A percentile compares a stretch with the other conserved stretches of the same genome.
These are phyloP conservation scores for Oreortyx pictus DNA, from an alignment of 2,797 vertebrate species.

Conservation along the genomic window DNA sequence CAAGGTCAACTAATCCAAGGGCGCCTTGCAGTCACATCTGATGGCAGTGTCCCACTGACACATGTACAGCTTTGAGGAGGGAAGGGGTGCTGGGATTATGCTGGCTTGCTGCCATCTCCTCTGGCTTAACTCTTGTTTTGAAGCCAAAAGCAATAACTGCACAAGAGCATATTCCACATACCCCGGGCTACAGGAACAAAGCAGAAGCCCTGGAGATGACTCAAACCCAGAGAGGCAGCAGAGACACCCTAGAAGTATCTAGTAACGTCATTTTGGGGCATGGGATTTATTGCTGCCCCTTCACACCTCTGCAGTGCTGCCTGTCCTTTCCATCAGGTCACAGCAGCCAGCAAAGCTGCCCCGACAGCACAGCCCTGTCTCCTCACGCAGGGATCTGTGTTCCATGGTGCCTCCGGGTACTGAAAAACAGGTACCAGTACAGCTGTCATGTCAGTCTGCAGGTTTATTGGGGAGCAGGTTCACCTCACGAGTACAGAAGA, in stretches of 20 bases:
- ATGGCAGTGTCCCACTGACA: neutral
- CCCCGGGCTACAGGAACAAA: neutral
- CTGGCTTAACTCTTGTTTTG: neutral
- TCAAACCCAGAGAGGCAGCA: neutral
- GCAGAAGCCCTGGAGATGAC: neutral
- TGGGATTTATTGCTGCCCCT: neutral
- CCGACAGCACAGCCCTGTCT: neutral
- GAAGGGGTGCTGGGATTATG: neutral
- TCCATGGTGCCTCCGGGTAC: neutral
- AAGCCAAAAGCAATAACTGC: neutral
- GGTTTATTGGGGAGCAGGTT: conserved; percentile 76
- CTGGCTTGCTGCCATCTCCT: neutral
- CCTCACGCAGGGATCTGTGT: neutral
- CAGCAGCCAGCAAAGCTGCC: accelerated
- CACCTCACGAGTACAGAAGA: conserved; percentile 70
- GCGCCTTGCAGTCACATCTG: neutral
- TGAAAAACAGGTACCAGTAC: conserved; percentile 72
- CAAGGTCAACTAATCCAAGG: neutral
- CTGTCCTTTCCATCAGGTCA: accelerated
- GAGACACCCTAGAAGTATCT: neutral
- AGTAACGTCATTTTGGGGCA: neutral
- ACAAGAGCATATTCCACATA: neutral
- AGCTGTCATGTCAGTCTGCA: conserved; percentile 55
- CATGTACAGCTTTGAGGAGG: accelerated
- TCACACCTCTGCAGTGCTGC: neutral